phyloP scores from a whole-genome alignment of 1,140 invertebrate species.

The Drosophila grimshawi region DNA sequence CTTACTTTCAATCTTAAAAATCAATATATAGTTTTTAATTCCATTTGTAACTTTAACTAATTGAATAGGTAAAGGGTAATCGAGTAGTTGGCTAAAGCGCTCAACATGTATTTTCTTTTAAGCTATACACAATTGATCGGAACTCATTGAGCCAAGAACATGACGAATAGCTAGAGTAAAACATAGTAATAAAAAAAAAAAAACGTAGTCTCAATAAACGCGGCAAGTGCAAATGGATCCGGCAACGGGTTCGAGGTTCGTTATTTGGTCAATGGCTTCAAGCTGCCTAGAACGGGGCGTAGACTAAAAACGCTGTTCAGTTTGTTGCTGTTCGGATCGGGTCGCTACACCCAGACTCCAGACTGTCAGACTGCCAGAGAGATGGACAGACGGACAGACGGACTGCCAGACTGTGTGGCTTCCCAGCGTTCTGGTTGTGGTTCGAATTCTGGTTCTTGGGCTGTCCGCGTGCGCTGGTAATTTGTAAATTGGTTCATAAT shows the following conservation, averaged over 20 bases:
- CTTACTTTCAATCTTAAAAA: too few species aligned
- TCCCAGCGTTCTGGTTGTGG: background rate
- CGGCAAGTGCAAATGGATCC: slow-evolving; percentile 51
- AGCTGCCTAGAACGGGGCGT: slow-evolving; percentile 49
- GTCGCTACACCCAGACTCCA: slow-evolving; percentile 24
- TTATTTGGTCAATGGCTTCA: slow-evolving; percentile 76
- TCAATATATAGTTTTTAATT: too few species aligned
- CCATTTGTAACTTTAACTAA: too few species aligned
- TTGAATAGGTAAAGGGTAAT: background rate
- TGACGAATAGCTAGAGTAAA: slow-evolving; percentile 12
- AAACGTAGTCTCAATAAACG: slow-evolving; percentile 20
- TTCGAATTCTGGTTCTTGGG: slow-evolving; percentile 32
- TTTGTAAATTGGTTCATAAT: slow-evolving; percentile 83
- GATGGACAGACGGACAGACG: slow-evolving; percentile 22
- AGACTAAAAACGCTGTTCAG: slow-evolving; percentile 12
- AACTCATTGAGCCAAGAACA: slow-evolving; percentile 13
- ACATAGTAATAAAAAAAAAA: slow-evolving; percentile 25
- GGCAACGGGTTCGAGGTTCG: slow-evolving; percentile 47
- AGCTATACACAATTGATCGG: background rate
- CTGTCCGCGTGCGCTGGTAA: slow-evolving; percentile 58
- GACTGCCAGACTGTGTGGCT: background rate
- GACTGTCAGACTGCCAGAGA: background rate
- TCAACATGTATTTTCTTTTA: background rate
- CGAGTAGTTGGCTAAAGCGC: background rate
- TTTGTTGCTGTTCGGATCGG: slow-evolving; percentile 6